Percentiles rank a stretch among this genome's conserved stretches.
These are phyloP conservation scores for Hoplias malabaricus DNA, from an alignment of 2,113 vertebrate species.

Conservation along the genomic window DNA sequence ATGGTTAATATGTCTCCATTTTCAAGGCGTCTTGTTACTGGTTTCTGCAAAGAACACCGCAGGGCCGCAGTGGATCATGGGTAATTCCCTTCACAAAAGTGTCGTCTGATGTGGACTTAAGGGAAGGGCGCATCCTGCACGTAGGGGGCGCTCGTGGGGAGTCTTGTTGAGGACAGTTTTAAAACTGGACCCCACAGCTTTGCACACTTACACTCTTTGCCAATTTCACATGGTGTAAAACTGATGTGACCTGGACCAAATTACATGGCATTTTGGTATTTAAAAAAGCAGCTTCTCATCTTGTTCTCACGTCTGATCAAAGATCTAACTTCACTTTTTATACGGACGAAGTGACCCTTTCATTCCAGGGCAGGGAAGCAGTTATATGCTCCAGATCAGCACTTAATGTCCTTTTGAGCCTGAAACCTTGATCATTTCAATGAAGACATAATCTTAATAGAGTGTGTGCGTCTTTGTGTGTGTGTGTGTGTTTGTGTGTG, in stretches of 20 bases:
- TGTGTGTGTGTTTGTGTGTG: conserved; percentile 1
- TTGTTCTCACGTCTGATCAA: neutral
- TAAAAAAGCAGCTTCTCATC: neutral
- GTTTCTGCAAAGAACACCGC: too few relatives aligned
- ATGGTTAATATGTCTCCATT: too few relatives aligned
- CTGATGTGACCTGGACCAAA: neutral
- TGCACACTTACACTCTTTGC: too few relatives aligned
- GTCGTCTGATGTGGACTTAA: too few relatives aligned
- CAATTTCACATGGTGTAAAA: too few relatives aligned
- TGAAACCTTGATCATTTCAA: conserved; percentile 28
- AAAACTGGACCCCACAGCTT: too few relatives aligned
- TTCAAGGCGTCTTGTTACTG: too few relatives aligned
- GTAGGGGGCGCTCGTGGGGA: too few relatives aligned
- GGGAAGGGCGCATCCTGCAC: too few relatives aligned
- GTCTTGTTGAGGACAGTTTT: too few relatives aligned
- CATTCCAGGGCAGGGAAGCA: neutral
- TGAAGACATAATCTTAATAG: conserved; percentile 22
- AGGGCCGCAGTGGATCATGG: too few relatives aligned
- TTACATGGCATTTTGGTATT: neutral
- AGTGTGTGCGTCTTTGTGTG: neutral
- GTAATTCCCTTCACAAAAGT: too few relatives aligned
- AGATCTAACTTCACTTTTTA: conserved; percentile 4
- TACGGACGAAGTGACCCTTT: neutral
- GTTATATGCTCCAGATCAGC: neutral
- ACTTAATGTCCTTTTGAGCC: conserved; percentile 21